Percentiles rank a stretch among this genome's conserved stretches.
Evolutionary conservation across 2,113 vertebrate genomes (phyloP).

Genomic region (human): DNA sequence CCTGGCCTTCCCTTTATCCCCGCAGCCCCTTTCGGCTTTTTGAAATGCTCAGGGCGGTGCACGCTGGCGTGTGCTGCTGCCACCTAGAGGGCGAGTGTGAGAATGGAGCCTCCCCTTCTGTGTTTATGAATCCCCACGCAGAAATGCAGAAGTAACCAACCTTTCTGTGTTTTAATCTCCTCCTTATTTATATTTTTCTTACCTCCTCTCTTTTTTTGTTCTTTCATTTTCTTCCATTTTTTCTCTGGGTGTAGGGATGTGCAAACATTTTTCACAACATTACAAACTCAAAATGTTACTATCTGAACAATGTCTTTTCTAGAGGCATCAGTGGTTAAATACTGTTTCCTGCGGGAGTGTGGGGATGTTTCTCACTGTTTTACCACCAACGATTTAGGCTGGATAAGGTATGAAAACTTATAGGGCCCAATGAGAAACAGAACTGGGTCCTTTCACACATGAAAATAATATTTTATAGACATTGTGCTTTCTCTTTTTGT

Average conservation of each 20-base stretch:
- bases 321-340: background rate
- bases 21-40: rapidly evolving
- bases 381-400: background rate
- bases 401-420: rapidly evolving
- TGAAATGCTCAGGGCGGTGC: rapidly evolving
- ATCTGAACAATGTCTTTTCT: background rate
- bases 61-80: background rate
- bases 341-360: background rate
- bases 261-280: background rate
- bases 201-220: background rate
- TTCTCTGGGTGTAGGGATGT: background rate
- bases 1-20: too few species aligned
- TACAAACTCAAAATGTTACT: background rate
- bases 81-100: background rate
- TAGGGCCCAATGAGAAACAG: background rate
- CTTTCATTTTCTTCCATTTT: background rate
- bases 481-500: background rate
- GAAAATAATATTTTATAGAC: background rate
- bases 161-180: background rate
- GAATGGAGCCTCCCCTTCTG: background rate
- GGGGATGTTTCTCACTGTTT: background rate
- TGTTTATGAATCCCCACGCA: background rate
- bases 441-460: background rate
- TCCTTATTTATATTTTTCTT: background rate
- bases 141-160: background rate